Conservation (phyloP, 2,797 vertebrate genomes). For the Yasuhikotakia modesta region DNA sequence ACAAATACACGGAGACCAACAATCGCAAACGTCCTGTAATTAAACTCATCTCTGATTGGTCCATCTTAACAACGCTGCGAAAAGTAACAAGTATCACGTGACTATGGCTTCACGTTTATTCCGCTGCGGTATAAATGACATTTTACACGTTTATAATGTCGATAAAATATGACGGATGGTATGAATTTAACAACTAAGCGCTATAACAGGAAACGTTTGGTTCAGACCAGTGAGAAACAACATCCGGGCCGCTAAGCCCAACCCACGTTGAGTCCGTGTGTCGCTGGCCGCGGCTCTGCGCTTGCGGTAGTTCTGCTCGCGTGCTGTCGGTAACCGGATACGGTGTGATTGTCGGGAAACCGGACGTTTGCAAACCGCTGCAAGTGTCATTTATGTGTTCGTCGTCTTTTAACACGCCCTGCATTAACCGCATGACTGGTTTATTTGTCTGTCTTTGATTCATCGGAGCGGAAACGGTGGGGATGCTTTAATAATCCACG, state of each 20-base stretch:
- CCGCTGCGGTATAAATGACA: background rate
- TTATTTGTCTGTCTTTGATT: background rate
- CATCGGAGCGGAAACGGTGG: background rate
- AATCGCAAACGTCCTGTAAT: too few species aligned
- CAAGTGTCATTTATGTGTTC: background rate
- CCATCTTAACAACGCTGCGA: background rate
- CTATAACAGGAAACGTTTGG: background rate
- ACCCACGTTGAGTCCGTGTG: background rate
- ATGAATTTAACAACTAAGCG: background rate
- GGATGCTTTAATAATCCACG: background rate
- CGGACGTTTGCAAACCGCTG: constrained; percentile 37
- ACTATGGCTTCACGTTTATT: background rate
- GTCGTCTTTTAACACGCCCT: background rate
- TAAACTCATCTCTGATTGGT: background rate
- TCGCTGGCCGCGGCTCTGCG: background rate
- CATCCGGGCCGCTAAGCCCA: background rate
- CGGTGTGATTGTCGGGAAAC: background rate
- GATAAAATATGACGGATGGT: background rate
- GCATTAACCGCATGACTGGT: background rate
- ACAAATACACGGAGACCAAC: too few species aligned
- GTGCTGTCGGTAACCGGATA: constrained; percentile 61
- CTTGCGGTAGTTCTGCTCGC: background rate
- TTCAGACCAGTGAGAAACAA: too few species aligned
- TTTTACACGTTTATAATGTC: background rate
- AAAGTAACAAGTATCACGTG: background rate